These are phyloP conservation scores for Gavialis gangeticus DNA, from an alignment of 2,113 vertebrate species.

Conservation along the genomic window DNA sequence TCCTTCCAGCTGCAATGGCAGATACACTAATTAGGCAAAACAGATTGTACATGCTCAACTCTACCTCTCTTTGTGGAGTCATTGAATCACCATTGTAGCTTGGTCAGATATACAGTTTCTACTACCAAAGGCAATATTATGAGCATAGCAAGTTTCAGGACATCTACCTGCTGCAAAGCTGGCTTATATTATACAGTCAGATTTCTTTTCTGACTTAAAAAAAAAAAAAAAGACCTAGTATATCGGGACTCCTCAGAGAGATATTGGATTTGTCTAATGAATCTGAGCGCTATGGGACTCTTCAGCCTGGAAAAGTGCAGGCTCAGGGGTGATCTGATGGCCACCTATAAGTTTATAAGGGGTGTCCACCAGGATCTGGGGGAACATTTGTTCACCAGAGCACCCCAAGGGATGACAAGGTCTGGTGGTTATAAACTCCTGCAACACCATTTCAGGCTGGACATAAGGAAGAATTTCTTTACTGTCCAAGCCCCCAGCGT, in stretches of 20 bases:
- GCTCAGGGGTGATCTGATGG: too few relatives aligned
- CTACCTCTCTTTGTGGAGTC: not conserved
- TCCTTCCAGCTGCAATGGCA: rapidly evolving
- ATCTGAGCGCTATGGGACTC: too few relatives aligned
- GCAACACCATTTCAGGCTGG: too few relatives aligned
- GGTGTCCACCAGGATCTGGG: too few relatives aligned
- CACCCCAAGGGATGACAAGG: too few relatives aligned
- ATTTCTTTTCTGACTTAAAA: not conserved
- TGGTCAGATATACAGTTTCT: not conserved
- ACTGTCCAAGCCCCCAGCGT: too few relatives aligned
- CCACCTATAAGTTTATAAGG: too few relatives aligned
- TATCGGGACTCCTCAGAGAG: not conserved
- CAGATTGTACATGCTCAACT: not conserved
- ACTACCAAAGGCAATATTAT: not conserved
- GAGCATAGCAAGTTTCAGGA: not conserved
- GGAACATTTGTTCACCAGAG: too few relatives aligned
- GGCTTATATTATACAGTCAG: not conserved
- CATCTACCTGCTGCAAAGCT: not conserved
- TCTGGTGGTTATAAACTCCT: too few relatives aligned
- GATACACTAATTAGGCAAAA: not conserved
- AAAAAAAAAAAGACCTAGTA: too few relatives aligned
- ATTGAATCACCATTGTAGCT: not conserved
- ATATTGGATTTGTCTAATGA: not conserved
- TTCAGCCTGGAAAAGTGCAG: too few relatives aligned
- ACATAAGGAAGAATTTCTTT: too few relatives aligned